Conservation (phyloP, 2,113 vertebrate genomes). For the Aix galericulata region DNA sequence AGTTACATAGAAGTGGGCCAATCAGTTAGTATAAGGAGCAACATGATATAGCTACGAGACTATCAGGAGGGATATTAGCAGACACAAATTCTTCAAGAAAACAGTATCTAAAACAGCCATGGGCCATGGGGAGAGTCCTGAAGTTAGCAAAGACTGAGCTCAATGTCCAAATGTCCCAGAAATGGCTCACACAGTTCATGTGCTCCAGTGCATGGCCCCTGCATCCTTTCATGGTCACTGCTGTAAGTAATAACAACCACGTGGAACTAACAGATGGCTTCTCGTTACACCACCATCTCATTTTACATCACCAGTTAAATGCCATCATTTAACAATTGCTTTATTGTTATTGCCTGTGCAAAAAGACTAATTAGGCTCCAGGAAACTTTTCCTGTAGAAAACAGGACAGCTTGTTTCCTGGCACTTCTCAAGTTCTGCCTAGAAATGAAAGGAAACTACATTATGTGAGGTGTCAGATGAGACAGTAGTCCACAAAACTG, state of each 20-base stretch:
- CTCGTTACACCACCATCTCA: neutral
- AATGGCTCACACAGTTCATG: neutral
- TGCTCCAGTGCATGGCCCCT: neutral
- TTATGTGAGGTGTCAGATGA: neutral
- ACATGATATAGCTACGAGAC: neutral
- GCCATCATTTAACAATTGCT: neutral
- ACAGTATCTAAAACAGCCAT: neutral
- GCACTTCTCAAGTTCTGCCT: neutral
- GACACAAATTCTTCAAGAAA: neutral
- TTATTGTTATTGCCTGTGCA: neutral
- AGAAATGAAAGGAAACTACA: slow-evolving; percentile 1
- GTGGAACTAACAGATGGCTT: neutral
- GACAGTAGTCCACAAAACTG: neutral
- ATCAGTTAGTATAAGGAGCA: neutral
- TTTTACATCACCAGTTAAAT: neutral
- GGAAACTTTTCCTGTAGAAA: neutral
- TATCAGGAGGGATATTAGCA: neutral
- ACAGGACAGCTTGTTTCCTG: neutral
- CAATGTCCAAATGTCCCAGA: neutral
- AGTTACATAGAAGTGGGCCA: neutral
- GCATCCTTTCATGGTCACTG: neutral
- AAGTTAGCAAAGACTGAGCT: neutral
- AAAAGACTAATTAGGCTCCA: neutral
- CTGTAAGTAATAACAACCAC: neutral
- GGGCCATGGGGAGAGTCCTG: neutral